Evolutionary conservation across 2,888 invertebrate genomes (phyloP), one percentile per base, ranked within the genome.

Genomic region (Agrotis puta): DNA sequence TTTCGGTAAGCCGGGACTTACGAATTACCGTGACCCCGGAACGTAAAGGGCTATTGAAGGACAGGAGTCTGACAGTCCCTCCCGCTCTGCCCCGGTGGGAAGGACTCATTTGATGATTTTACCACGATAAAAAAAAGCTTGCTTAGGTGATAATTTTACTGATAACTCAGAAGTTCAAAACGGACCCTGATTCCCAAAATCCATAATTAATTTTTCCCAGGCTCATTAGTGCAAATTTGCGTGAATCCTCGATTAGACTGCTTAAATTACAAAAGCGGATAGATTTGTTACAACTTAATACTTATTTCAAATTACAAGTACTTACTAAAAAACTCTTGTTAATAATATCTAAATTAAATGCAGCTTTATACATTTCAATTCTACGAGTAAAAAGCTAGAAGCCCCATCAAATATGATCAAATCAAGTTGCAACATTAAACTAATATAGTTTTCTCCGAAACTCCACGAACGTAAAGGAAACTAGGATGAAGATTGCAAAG

Each of bases 401-500:
- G 22, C 39, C 20, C 16, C 27, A 54, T 48, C 2, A 56, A 56
- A 13, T 22, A 16, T 61, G 6, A 61, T 61, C 27, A 45, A 61
- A 77, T 56, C 69, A 18, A 14, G 7, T 51, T 62, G 58, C 56
- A 74, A 79, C 16, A 61, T 64, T 47, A 57, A 47, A 53, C 22
- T 20, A 70, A 24, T 50, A 20, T 18, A 74, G 33, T 61, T 57
- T 77, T 59, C 70, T 51, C 18, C 22, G 58, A 74, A 77, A 18
- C 43, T 50, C 39, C 5, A 59, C 16, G 56, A 50, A 14, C 14
- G 27, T 5, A 9, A 65, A 51, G 5, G 13, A 13, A 48, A 24
- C 16, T 53, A 53, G 3, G 53, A 43, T 16, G 54, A 68, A 74
- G 59, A 64, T 64, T 67, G 47, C 68, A 77, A 85, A 81, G 85